Evolutionary conservation across 2,797 vertebrate genomes (phyloP).

Genomic region (Rhodeus uyekii): DNA sequence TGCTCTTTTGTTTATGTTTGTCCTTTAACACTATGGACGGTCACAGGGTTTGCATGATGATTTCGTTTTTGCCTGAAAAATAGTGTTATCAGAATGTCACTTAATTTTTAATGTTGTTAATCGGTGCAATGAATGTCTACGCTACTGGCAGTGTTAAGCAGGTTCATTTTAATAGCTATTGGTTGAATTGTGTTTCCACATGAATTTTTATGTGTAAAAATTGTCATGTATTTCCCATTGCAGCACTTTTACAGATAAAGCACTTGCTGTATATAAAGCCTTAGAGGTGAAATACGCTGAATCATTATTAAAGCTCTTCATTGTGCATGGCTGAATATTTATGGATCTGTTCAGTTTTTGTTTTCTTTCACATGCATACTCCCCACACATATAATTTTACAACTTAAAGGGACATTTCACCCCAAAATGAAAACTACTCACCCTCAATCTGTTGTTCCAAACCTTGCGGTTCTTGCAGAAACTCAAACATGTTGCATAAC

Average conservation of each 20-base stretch:
- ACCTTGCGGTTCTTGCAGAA: too few species aligned
- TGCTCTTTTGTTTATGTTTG: neutral
- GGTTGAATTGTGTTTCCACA: constrained; percentile 16
- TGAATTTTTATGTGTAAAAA: constrained; percentile 36
- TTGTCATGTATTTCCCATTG: constrained; percentile 7
- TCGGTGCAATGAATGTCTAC: constrained; percentile 42
- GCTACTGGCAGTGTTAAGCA: constrained; percentile 28
- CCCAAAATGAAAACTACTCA: too few species aligned
- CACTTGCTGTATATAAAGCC: constrained; percentile 71
- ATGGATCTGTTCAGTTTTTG: constrained; percentile 38
- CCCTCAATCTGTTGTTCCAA: too few species aligned
- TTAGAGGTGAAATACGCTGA: constrained; percentile 49
- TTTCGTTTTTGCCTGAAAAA: constrained; percentile 21
- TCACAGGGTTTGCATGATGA: constrained; percentile 45
- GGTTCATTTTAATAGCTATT: constrained; percentile 42
- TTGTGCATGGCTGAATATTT: constrained; percentile 68
- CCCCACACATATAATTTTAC: too few species aligned
- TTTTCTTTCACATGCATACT: neutral
- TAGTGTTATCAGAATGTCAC: constrained; percentile 28
- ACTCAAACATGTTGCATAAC: too few species aligned
- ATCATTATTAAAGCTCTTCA: constrained; percentile 52
- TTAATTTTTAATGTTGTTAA: constrained; percentile 24
- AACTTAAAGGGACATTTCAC: too few species aligned
- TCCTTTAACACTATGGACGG: constrained; percentile 3
- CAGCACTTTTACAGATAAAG: constrained; percentile 59